Percentiles rank a stretch among this genome's conserved stretches.
These are phyloP conservation scores for Ophraella communa DNA, from an alignment of 2,888 invertebrate genomes.

Conservation along the genomic window DNA sequence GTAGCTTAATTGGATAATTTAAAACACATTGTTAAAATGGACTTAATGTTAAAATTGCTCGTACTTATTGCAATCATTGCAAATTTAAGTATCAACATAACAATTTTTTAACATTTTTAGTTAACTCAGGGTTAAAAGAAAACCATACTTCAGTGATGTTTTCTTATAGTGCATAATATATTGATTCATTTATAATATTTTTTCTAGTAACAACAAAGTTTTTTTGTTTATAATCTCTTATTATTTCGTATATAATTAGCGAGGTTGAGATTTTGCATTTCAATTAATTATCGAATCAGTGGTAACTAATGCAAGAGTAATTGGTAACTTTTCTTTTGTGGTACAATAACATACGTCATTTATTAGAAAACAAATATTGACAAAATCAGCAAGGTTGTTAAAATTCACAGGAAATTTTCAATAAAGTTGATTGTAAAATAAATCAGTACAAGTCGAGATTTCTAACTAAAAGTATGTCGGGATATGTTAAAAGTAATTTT, in stretches of 20 bases:
- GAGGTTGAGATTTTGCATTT: neutral
- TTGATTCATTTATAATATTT: no score
- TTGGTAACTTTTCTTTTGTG: constrained; percentile 19
- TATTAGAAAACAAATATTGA: constrained; percentile 22
- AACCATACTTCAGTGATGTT: no score
- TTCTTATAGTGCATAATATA: no score
- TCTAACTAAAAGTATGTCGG: neutral
- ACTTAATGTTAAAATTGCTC: neutral
- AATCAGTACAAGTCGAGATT: neutral
- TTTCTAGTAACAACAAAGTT: no score
- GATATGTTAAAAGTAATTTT: neutral
- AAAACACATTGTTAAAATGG: neutral
- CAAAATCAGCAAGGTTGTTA: constrained; percentile 20
- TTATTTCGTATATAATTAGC: neutral
- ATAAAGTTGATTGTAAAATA: constrained; percentile 9
- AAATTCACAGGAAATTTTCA: constrained; percentile 17
- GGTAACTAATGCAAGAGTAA: neutral
- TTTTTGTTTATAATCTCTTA: no score
- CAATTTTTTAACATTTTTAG: no score
- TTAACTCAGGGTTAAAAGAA: no score
- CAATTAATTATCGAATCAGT: constrained; percentile 5
- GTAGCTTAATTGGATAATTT: neutral
- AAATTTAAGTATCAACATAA: neutral
- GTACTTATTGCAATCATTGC: neutral
- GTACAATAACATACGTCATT: constrained; percentile 1